Base-by-base conservation (phyloP, 2,888 invertebrate genomes). In the Agonopterix heracliana region DNA sequence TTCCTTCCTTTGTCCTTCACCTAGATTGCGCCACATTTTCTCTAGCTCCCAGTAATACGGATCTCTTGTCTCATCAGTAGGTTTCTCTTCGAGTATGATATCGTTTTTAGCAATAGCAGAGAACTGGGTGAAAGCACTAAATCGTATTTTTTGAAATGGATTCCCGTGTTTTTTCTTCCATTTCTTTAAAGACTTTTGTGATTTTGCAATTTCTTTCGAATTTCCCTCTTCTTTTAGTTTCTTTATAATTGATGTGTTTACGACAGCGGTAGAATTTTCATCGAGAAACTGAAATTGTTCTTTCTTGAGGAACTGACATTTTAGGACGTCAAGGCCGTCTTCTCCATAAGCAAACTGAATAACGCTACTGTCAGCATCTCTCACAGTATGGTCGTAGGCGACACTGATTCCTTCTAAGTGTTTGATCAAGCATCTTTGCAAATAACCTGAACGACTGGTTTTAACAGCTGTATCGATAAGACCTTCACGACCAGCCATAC, bases 401-500 rank as follows among this genome's bases (percentile, higher is more conserved):
- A 99, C 95, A 48, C 91, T 91, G n/a, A 99, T 79, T 4, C 98
- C 98, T 89, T 99, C 99, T 55, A 99, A 88, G 88, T 99, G 98
- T 80, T 99, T 99, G 51, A 99, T 96, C 8, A 99, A 89, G 82
- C 99, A 99, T 56, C 98, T 90, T 81, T 99, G 98, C 49, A 99
- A 89, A 78, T 99, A 99, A 61, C 99, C 99, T 63, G 98, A 98
- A 54, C 98, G 92, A 85, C 98, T 98, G 1, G 99, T 99, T 89
- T 99, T 99, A 0, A 99, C 99, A 56, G 99, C 99, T 3, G 99
- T 99, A 92, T 99, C 99, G 66, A 99, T 97, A 48, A 99, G 91
- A 90, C 99, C 96, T 91, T 99, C 99, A 80, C 99, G 92, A 49
- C 99, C 99, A 48, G 99, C 99, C 99, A 99, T 99, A 72, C 99